Evolutionary conservation across 2,113 vertebrate species (phyloP).

Genomic region (Noctilio leporinus): DNA sequence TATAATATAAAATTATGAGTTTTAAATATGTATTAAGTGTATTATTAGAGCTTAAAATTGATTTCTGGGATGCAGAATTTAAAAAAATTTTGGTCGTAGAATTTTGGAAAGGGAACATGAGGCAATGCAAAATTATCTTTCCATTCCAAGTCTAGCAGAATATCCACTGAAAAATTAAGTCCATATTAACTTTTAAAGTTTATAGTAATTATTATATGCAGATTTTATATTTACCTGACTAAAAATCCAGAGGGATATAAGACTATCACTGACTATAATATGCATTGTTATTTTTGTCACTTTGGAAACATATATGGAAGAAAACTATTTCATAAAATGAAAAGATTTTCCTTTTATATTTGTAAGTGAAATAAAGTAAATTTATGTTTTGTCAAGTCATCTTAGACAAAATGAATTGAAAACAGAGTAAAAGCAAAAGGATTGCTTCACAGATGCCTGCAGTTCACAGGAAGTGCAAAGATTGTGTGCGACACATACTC

Average conservation of each 20-base stretch:
- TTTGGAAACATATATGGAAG: background rate
- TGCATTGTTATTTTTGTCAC: constrained; percentile 4
- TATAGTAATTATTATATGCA: constrained; percentile 21
- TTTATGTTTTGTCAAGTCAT: background rate
- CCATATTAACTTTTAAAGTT: constrained; percentile 13
- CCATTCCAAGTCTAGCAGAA: background rate
- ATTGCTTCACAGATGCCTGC: background rate
- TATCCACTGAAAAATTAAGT: background rate
- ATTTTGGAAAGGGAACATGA: background rate
- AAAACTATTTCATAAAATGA: background rate
- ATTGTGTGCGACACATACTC: background rate
- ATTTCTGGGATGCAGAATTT: background rate
- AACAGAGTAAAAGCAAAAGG: constrained; percentile 21
- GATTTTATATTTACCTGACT: background rate
- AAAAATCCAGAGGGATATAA: background rate
- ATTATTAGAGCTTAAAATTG: background rate
- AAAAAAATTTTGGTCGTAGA: background rate
- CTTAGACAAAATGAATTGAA: background rate
- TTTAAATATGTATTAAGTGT: background rate
- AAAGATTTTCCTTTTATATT: background rate
- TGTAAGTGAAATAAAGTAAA: constrained; percentile 52
- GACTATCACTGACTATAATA: background rate
- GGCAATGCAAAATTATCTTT: background rate
- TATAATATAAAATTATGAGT: background rate
- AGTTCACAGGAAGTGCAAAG: background rate